Percentiles rank a stretch among this genome's conserved stretches.
phyloP scores from a whole-genome alignment of 2,888 invertebrate species.

The Drosophila imparisetae region DNA sequence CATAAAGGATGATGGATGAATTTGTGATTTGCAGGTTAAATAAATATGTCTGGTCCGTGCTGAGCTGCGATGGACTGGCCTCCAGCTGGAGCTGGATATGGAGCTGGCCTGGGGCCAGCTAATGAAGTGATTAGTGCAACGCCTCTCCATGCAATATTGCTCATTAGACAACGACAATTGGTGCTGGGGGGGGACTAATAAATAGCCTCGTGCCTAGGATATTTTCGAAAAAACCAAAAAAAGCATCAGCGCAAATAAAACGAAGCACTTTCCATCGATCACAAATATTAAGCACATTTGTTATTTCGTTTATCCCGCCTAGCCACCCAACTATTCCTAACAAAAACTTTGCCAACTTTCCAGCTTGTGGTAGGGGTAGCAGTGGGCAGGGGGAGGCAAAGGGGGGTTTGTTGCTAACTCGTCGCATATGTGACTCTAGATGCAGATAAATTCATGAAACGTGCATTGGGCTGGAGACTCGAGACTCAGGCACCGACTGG shows the following conservation, averaged over 20 bases:
- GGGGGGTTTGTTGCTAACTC: conserved; percentile 16
- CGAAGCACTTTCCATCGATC: conserved; percentile 81
- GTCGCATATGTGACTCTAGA: conserved; percentile 80
- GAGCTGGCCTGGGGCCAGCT: conserved; percentile 43
- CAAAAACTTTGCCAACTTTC: conserved; percentile 52
- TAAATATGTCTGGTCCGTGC: conserved; percentile 65
- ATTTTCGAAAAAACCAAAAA: conserved; percentile 20
- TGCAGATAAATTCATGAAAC: conserved; percentile 82
- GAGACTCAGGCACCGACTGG: conserved; percentile 8
- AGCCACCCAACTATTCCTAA: conserved; percentile 40
- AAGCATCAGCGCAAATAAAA: conserved; percentile 61
- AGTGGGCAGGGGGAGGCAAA: neutral
- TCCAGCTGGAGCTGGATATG: conserved; percentile 7
- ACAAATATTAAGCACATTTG: conserved; percentile 82
- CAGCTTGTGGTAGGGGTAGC: conserved; percentile 9
- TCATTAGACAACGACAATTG: conserved; percentile 48
- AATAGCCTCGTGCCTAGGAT: conserved; percentile 49
- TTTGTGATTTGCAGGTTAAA: conserved; percentile 82
- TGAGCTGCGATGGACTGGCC: conserved; percentile 20
- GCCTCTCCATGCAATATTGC: conserved; percentile 71
- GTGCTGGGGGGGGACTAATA: conserved; percentile 39
- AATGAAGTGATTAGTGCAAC: conserved; percentile 82
- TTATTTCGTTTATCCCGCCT: conserved; percentile 55
- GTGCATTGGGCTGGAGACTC: conserved; percentile 62
- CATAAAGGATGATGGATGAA: conserved; percentile 80